Evolutionary conservation across 2,888 invertebrate species (phyloP).

Genomic region (Junonia oenone): DNA sequence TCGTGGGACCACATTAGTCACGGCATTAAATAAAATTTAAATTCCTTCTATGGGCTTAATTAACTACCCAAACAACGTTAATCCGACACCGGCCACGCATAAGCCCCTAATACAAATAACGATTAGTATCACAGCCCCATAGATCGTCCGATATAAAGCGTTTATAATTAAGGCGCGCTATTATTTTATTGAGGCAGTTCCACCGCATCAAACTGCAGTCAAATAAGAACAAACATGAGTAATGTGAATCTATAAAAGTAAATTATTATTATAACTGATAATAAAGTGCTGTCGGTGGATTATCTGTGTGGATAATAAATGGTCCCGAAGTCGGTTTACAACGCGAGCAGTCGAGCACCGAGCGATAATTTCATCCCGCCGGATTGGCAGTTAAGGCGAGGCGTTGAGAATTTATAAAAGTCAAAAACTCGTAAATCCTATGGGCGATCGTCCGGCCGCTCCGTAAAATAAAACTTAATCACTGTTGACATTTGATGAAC

Average conservation of each 20-base stretch:
- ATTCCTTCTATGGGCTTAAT: conserved; percentile 55
- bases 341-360: conserved; percentile 55
- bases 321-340: conserved; percentile 61
- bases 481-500: conserved; percentile 75
- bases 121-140: conserved; percentile 37
- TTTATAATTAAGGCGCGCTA: conserved; percentile 36
- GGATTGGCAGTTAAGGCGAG: conserved; percentile 68
- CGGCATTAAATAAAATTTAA: conserved; percentile 66
- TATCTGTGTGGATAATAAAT: conserved; percentile 72
- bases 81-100: conserved; percentile 45
- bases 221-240: conserved; percentile 76
- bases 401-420: conserved; percentile 71
- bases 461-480: conserved; percentile 70
- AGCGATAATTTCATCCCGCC: conserved; percentile 62
- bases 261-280: conserved; percentile 78
- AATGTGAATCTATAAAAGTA: conserved; percentile 76
- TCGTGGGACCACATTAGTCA: conserved; percentile 59
- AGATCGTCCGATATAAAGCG: conserved; percentile 20
- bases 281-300: conserved; percentile 75
- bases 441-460: conserved; percentile 42
- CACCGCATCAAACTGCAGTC: conserved; percentile 64
- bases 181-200: conserved; percentile 68
- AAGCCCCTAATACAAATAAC: conserved; percentile 46
- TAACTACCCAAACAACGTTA: conserved; percentile 55
- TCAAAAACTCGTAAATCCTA: conserved; percentile 69